Conservation (phyloP, 2,113 vertebrate species). For the Ceuthmochares aereus region DNA sequence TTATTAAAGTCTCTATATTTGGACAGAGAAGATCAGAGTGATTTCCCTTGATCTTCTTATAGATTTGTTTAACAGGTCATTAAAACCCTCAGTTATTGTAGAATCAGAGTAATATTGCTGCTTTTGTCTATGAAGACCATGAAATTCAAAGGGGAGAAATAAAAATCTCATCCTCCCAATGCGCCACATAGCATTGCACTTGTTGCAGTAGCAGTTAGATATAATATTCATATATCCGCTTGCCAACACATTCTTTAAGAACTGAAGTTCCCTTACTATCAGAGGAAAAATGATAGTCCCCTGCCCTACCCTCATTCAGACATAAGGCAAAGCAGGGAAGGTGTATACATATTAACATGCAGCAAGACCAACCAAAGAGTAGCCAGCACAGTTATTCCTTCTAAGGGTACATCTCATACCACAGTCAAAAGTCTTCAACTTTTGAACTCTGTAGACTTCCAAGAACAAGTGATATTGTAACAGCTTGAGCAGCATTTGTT, state of each 20-base stretch:
- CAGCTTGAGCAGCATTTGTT: background rate
- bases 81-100: background rate
- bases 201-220: too few species aligned
- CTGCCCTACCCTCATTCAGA: background rate
- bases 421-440: background rate
- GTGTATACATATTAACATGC: fast-evolving
- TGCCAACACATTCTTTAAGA: background rate
- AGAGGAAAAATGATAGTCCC: background rate
- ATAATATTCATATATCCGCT: fast-evolving
- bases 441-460: background rate
- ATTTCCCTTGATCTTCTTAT: background rate
- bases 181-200: background rate
- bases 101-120: background rate
- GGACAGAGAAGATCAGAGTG: background rate
- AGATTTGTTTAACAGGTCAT: background rate
- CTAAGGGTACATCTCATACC: background rate
- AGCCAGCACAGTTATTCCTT: background rate
- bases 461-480: background rate
- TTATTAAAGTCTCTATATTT: background rate
- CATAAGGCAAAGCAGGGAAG: background rate
- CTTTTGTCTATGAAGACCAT: background rate
- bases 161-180: background rate
- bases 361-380: background rate
- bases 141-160: background rate
- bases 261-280: background rate